Evolutionary conservation across 2,113 vertebrate genomes (phyloP).

Genomic region (Spea bombifrons): DNA sequence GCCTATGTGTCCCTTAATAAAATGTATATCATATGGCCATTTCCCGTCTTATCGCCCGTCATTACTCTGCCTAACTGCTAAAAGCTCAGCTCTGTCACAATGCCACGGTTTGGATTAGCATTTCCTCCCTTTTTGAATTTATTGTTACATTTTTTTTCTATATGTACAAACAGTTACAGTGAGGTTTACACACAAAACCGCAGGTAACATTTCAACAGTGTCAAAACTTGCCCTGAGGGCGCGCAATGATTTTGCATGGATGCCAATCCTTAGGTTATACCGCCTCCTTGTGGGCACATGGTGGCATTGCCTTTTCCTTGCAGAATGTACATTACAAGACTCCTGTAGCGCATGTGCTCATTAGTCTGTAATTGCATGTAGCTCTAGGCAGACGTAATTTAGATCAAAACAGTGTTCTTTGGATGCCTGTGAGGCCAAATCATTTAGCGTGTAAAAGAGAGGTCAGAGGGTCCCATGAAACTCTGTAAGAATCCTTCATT

Average conservation of each 20-base stretch:
- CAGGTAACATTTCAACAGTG: conserved; percentile 45
- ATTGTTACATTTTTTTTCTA: conserved; percentile 37
- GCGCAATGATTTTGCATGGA: not conserved
- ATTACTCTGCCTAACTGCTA: not conserved
- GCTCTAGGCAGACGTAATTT: no score
- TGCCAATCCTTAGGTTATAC: conserved; percentile 10
- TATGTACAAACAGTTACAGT: conserved; percentile 44
- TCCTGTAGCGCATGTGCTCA: not conserved
- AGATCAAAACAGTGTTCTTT: no score
- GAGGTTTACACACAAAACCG: conserved; percentile 44
- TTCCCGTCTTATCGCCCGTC: not conserved
- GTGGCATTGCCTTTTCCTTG: not conserved
- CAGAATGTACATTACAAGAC: not conserved
- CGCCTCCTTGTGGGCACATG: conserved; percentile 20
- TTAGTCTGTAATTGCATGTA: not conserved
- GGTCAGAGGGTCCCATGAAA: no score
- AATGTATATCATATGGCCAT: no score
- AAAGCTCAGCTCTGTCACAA: not conserved
- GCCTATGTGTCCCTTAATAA: no score
- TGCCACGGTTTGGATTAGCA: conserved; percentile 15
- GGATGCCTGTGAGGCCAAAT: no score
- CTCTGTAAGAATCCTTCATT: no score
- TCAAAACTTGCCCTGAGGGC: conserved; percentile 43
- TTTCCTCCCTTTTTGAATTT: conserved; percentile 10
- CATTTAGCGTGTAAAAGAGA: no score